Base-by-base conservation (phyloP, 2,888 invertebrate species). In the Platycnemis pennipes region DNA sequence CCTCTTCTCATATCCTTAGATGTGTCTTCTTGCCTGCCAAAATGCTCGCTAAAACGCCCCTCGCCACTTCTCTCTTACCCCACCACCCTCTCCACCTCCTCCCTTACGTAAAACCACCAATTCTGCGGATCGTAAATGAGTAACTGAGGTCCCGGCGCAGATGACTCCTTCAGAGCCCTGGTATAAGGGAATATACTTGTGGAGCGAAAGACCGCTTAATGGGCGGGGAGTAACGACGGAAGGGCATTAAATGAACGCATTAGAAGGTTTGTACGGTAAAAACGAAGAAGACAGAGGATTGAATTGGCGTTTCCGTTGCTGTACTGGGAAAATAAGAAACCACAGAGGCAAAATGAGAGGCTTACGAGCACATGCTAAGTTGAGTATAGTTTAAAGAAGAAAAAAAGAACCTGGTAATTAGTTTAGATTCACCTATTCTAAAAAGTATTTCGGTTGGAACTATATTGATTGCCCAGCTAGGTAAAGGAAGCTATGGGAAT, bases 41-140 rank as follows among this genome's bases (percentile, higher is more conserved):
- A n/a, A n/a, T 63, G 63, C 63, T 63, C 8, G 5, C 19, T 63
- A 63, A 22, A 63, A 63, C n/a, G 8, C 63, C 63, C 56, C 63
- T 49, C 49, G 19, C 49, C 19, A 49, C 49, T 49, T 19, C 19
- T 49, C 49, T 49, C 19, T 11, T 49, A 49, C 49, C 63, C 7
- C n/a, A 63, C 63, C 26, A n/a, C 63, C 63, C 63, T 26, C 26
- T 2, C n/a, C 63, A 26, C 63, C 26, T 63, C n/a, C n/a, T 56
- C n/a, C 8, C 63, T 22, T 63, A 63, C 63, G n/a, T 63, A 63
- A 63, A 63, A 63, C 63, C 63, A 63, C 63, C 63, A 63, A 63
- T 63, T 63, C 63, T n/a, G 63, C 63, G 63, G 63, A 63, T 63
- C 63, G 63, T 63, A 63, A 63, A 63, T 63, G 63, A 63, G 26